Evolutionary conservation across 2,888 invertebrate species (phyloP), one percentile per base, ranked within the genome.

Genomic region (Lumbricus terrestris): DNA sequence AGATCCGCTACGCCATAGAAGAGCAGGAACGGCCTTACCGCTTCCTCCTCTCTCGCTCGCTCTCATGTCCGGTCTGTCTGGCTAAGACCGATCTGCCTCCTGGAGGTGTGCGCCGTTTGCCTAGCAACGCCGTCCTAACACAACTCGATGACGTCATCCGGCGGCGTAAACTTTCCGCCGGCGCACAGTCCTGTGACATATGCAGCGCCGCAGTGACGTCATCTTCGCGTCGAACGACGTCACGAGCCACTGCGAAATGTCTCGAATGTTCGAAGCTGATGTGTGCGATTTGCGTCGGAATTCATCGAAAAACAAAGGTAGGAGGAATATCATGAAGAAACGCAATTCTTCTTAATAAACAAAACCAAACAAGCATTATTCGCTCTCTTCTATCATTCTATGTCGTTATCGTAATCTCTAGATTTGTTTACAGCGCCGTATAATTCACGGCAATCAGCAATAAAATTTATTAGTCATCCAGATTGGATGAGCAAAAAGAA

Each of bases 81-180:
- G 93, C 93, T 90, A 93, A 94, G 92, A 95, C 95, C 0, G 94
- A 94, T 34, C 92, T 95, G 18, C 94, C 95, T 8, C 92, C 93
- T 13, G 94, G 94, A 16, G 94, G 95, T 16, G 93, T 95, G 11
- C 92, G 94, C 83, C 93, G 94, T 54, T 93, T 95, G 34, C 95
- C 94, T 47, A 94, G 94, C 91, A 95, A 95, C 92, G 94, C 94
- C 91, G 92, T 95, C n/a, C 93, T 95, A 54, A 93, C 94, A 40
- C 95, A 94, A 91, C 92, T 95, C 37, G 94, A 93, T 20, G 94
- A 94, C 88, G 93, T 89, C 82, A 40, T 90, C 42, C 40, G 89
- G 37, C 89, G 90, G 54, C 38, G 89, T 15, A 83, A 38, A 38
- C 23, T 40, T 15, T 40, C 40, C 54, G 34, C 34, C 20, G 38